A percentile compares a stretch with the other conserved stretches of the same genome.
Evolutionary conservation across 2,113 vertebrate species (phyloP).

Genomic region (Periophthalmus modestus): DNA sequence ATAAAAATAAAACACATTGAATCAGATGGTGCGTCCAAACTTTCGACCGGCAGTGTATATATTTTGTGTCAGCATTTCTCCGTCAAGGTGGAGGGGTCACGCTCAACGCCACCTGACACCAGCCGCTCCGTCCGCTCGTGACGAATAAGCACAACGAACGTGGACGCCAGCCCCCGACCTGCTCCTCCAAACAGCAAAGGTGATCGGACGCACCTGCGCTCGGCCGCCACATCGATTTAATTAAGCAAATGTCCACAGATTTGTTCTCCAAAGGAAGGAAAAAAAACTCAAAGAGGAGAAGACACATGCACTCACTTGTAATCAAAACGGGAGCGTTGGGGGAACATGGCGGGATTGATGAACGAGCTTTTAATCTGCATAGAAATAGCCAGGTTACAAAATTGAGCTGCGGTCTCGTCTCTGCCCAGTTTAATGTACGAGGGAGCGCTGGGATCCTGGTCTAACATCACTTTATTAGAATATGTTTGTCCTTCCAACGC

Average conservation of each 20-base stretch:
- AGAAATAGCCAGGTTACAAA: conserved; percentile 61
- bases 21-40: no score
- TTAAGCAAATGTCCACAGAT: conserved; percentile 51
- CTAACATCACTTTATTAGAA: conserved; percentile 71
- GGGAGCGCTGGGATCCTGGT: conserved; percentile 46
- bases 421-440: conserved; percentile 59
- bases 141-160: conserved; percentile 72
- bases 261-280: conserved; percentile 23
- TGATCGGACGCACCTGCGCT: conserved; percentile 60
- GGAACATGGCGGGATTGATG: conserved; percentile 59
- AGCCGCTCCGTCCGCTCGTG: conserved; percentile 48
- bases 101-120: conserved; percentile 54
- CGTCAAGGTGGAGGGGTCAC: conserved; percentile 17
- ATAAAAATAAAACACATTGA: no score
- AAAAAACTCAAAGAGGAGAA: neutral
- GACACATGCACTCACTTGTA: conserved; percentile 19
- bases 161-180: conserved; percentile 54
- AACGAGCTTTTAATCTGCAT: conserved; percentile 75
- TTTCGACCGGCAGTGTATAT: neutral
- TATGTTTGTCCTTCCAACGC: conserved; percentile 79
- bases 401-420: conserved; percentile 63
- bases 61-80: conserved; percentile 42
- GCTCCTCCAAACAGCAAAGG: conserved; percentile 50
- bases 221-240: conserved; percentile 66
- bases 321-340: conserved; percentile 52